These are phyloP conservation scores for Ecliptopera silaceata DNA, from an alignment of 2,888 invertebrate species.

Conservation along the genomic window DNA sequence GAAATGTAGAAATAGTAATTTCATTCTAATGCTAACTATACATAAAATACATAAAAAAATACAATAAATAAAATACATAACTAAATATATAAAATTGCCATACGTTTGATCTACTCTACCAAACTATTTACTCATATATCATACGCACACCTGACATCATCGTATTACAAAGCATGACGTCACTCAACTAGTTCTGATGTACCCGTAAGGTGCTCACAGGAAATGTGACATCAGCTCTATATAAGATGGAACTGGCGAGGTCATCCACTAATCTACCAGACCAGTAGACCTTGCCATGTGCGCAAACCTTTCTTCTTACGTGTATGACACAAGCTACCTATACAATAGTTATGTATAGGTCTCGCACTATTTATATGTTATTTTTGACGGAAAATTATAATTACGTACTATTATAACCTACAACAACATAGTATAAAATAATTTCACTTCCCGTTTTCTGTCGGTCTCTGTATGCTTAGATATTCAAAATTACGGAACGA, in stretches of 20 bases:
- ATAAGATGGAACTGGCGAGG: conserved; percentile 32
- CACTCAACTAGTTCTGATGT: conserved; percentile 29
- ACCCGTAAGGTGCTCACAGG: conserved; percentile 16
- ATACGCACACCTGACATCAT: conserved; percentile 28
- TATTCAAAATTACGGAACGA: too few relatives aligned
- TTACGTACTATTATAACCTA: too few relatives aligned
- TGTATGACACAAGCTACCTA: too few relatives aligned
- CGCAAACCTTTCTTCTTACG: conserved; percentile 6
- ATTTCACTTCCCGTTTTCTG: too few relatives aligned
- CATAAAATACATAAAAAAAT: too few relatives aligned
- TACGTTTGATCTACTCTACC: background rate
- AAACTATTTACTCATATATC: background rate
- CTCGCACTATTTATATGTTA: too few relatives aligned
- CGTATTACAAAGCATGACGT: conserved; percentile 18
- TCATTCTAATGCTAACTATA: background rate
- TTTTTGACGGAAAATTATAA: too few relatives aligned
- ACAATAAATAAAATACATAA: too few relatives aligned
- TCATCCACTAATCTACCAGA: conserved; percentile 26
- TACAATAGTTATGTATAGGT: too few relatives aligned
- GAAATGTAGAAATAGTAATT: too few relatives aligned
- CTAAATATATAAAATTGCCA: background rate
- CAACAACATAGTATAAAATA: too few relatives aligned
- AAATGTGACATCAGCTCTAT: conserved; percentile 34
- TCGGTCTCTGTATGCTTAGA: too few relatives aligned
- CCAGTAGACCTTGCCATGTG: conserved; percentile 28